These are phyloP conservation scores for Diceros bicornis DNA, from an alignment of 2,797 vertebrate genomes.

Conservation along the genomic window DNA sequence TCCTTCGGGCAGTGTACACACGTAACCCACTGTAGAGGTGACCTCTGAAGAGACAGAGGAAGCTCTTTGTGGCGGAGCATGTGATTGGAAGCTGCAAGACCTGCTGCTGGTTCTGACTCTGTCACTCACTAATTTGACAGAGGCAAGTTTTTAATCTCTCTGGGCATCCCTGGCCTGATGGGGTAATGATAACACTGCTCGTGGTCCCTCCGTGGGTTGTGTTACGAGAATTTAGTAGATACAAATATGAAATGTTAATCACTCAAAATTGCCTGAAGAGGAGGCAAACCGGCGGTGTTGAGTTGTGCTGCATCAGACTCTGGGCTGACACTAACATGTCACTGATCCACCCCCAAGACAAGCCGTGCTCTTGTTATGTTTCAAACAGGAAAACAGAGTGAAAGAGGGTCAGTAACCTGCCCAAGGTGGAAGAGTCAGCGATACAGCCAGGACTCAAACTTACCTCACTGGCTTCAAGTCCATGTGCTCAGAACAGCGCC, in stretches of 20 bases:
- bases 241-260: fast-evolving
- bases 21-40: fast-evolving
- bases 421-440: not conserved
- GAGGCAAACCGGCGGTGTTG: fast-evolving
- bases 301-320: fast-evolving
- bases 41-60: not conserved
- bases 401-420: not conserved
- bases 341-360: not conserved
- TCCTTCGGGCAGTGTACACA: not conserved
- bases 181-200: not conserved
- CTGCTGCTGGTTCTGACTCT: not conserved
- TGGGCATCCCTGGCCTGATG: not conserved
- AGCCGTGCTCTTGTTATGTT: not conserved
- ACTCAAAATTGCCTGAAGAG: not conserved
- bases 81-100: not conserved
- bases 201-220: not conserved
- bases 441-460: not conserved
- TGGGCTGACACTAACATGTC: fast-evolving
- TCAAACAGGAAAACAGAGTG: not conserved
- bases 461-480: not conserved
- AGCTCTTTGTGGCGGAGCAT: fast-evolving
- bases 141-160: not conserved
- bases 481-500: fast-evolving
- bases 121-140: fast-evolving
- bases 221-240: no score